These are phyloP conservation scores for Furcula furcula DNA, from an alignment of 2,888 invertebrate genomes.

Conservation along the genomic window DNA sequence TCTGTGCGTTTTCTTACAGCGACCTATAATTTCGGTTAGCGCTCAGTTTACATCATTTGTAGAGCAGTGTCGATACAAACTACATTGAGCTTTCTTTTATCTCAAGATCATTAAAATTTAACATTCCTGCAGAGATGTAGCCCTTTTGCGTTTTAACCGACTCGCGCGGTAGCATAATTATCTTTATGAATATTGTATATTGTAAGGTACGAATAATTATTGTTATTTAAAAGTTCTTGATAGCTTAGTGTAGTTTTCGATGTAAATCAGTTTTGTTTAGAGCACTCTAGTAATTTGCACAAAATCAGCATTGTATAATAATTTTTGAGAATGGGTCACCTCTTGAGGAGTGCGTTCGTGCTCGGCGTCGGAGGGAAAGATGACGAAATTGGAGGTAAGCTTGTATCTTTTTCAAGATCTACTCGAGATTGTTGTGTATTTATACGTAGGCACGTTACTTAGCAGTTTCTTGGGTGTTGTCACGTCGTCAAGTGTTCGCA, in stretches of 20 bases:
- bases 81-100: conserved; percentile 59
- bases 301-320: conserved; percentile 65
- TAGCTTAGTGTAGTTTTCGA: conserved; percentile 32
- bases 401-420: conserved; percentile 4
- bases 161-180: conserved; percentile 62
- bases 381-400: conserved; percentile 47
- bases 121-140: conserved; percentile 69
- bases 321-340: conserved; percentile 61
- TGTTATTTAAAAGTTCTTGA: conserved; percentile 33
- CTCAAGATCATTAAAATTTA: conserved; percentile 43
- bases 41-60: conserved; percentile 67
- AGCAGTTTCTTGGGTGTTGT: too few species aligned
- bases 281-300: conserved; percentile 59
- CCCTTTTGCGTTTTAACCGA: conserved; percentile 62
- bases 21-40: conserved; percentile 73
- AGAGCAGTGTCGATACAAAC: conserved; percentile 55
- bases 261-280: conserved; percentile 32
- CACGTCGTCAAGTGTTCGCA: too few species aligned
- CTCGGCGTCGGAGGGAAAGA: conserved; percentile 63
- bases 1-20: conserved; percentile 47
- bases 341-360: conserved; percentile 66
- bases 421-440: neutral
- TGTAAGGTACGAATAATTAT: conserved; percentile 28
- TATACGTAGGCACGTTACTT: too few species aligned
- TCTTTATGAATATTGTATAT: conserved; percentile 25